phyloP scores from a whole-genome alignment of 2,113 vertebrate species.

The Microcebus jonahi region DNA sequence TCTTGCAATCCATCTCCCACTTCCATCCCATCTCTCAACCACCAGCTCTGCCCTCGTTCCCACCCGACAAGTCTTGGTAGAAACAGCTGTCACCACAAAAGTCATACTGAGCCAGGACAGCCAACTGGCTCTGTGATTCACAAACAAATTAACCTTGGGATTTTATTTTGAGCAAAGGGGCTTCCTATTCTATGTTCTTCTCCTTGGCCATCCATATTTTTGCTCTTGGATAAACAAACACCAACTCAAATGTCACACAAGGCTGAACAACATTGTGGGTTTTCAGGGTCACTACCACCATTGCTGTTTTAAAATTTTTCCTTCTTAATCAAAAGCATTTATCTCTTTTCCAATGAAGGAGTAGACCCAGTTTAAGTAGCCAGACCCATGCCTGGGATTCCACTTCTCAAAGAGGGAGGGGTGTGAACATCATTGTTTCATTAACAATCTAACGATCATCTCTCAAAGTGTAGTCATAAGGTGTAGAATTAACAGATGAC shows the following conservation, averaged over 20 bases:
- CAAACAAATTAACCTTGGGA: slow-evolving; percentile 66
- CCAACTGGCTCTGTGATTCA: slow-evolving; percentile 73
- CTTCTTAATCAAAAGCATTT: slow-evolving; percentile 53
- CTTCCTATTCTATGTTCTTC: slow-evolving; percentile 41
- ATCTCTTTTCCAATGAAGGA: slow-evolving; percentile 16
- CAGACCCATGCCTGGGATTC: not conserved
- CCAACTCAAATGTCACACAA: not conserved
- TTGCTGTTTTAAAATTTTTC: not conserved
- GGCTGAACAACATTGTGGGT: not conserved
- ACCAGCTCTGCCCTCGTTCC: slow-evolving; percentile 46
- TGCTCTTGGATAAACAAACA: slow-evolving; percentile 35
- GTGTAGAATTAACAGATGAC: slow-evolving; percentile 59
- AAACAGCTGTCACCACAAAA: slow-evolving; percentile 78
- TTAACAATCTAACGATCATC: slow-evolving; percentile 60
- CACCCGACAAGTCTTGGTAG: slow-evolving; percentile 60
- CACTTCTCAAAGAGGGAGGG: not conserved
- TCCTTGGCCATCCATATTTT: not conserved
- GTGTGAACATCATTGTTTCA: slow-evolving; percentile 34
- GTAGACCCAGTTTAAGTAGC: not conserved
- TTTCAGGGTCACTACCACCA: not conserved
- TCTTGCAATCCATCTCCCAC: slow-evolving; percentile 45
- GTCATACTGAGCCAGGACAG: slow-evolving; percentile 56
- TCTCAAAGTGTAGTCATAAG: slow-evolving; percentile 45
- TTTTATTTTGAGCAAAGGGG: slow-evolving; percentile 73
- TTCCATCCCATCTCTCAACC: slow-evolving; percentile 51